These are phyloP conservation scores for Chrysolina haemoptera DNA, from an alignment of 2,888 invertebrate genomes.

Conservation along the genomic window DNA sequence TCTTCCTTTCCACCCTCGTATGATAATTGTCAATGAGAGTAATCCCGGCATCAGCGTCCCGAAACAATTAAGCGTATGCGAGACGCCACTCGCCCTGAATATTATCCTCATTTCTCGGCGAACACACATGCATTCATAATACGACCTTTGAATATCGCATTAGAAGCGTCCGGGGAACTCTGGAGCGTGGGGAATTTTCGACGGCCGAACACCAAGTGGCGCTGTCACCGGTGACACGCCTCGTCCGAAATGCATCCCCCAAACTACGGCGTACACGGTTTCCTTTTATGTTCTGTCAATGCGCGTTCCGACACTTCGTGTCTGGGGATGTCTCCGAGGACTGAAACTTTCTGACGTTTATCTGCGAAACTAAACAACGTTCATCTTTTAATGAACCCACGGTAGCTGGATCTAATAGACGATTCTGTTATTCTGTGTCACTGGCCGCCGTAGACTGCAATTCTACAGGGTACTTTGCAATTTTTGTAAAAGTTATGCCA, in stretches of 20 bases:
- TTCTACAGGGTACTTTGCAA: too few relatives aligned
- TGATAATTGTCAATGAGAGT: too few relatives aligned
- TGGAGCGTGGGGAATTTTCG: constrained; percentile 33
- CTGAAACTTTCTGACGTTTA: neutral
- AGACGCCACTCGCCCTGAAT: constrained; percentile 11
- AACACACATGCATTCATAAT: constrained; percentile 19
- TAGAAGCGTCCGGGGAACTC: constrained; percentile 15
- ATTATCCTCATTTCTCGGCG: constrained; percentile 13
- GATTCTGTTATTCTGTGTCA: too few relatives aligned
- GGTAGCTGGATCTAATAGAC: too few relatives aligned
- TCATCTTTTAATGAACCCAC: too few relatives aligned
- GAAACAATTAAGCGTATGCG: neutral
- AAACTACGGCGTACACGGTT: constrained; percentile 64
- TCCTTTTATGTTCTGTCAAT: constrained; percentile 65
- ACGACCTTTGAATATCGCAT: constrained; percentile 12
- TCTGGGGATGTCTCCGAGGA: constrained; percentile 5
- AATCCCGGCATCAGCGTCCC: neutral
- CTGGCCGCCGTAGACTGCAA: too few relatives aligned
- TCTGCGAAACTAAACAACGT: neutral
- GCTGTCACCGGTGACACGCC: constrained; percentile 60
- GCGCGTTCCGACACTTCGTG: constrained; percentile 62
- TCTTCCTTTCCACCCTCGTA: too few relatives aligned
- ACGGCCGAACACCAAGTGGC: constrained; percentile 48
- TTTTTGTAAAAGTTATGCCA: too few relatives aligned
- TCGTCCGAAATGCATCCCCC: constrained; percentile 64